phyloP scores from a whole-genome alignment of 2,113 vertebrate genomes.

The Columba janthina region DNA sequence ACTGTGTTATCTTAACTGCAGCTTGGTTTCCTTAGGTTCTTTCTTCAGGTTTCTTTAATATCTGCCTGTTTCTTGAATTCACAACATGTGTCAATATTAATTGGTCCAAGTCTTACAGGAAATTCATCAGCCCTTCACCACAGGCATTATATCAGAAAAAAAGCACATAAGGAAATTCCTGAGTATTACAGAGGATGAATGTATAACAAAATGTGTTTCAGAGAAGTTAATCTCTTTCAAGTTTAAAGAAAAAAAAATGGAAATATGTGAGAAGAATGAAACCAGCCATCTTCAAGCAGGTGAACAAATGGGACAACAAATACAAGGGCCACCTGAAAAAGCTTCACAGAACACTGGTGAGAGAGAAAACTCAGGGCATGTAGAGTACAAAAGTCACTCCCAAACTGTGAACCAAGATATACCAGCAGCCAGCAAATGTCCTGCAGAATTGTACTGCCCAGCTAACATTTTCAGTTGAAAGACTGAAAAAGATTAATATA shows the following conservation, averaged over 20 bases:
- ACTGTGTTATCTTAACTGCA: background rate
- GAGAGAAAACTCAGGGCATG: background rate
- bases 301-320: background rate
- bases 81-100: background rate
- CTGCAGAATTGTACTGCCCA: background rate
- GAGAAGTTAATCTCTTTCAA: background rate
- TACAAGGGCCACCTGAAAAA: background rate
- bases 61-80: background rate
- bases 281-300: background rate
- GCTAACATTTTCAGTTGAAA: background rate
- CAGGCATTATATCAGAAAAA: background rate
- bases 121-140: background rate
- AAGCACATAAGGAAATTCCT: background rate
- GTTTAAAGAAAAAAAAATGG: background rate
- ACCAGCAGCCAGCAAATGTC: background rate
- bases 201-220: background rate
- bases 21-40: background rate
- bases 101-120: background rate
- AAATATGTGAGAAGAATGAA: background rate
- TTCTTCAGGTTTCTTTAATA: background rate
- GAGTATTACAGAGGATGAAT: background rate
- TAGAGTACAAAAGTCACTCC: background rate
- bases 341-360: background rate
- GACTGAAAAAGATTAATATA: background rate
- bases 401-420: background rate